Base-by-base conservation (phyloP, 2,888 invertebrate species). In the Thelaira solivaga region DNA sequence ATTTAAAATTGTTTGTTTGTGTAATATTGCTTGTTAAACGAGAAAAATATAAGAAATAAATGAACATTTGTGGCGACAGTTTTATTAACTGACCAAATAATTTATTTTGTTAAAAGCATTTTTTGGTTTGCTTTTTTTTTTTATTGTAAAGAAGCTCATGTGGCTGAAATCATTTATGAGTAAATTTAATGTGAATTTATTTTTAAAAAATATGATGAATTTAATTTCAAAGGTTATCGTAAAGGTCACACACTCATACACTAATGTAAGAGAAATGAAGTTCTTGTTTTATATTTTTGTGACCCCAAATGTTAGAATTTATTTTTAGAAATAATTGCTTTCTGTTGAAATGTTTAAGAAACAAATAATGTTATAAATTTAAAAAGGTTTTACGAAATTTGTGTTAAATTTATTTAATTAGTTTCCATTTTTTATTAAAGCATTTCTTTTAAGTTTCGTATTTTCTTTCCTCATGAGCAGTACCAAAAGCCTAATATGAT, bases 11-110 rank as follows among this genome's bases (percentile, higher is more conserved):
- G 1, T 10, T 26, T n/a, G n/a, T n/a, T n/a, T n/a, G n/a, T n/a
- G n/a, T n/a, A n/a, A 62, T 31, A 47, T 41, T 39, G 6, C 57
- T 41, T 22, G 13, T 59, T 29, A 26, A 36, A 53, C 3, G 45
- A 45, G 36, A 20, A 59, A 31, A 29, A 47, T 31, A 61, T 16
- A 13, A 24, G 1, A n/a, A 34, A 43, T n/a, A 61, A 49, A 53
- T n/a, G 51, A 20, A 68, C 57, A 74, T 68, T 71, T 74, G 47
- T 65, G 74, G 18, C 74, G 78, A 78, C 78, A 78, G 74, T 74
- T 78, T 78, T 78, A 78, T 78, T 78, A 74, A 78, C 74, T 74
- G 65, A 74, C 78, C 78, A 69, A 45, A 74, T 74, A 74, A 74
- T 69, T 65, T 74, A 78, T 74, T 39, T 36, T 55, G 39, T 43